A percentile compares a stretch with the other conserved stretches of the same genome.
Evolutionary conservation across 2,113 vertebrate species (phyloP).

Genomic region (Dipodomys ordii): DNA sequence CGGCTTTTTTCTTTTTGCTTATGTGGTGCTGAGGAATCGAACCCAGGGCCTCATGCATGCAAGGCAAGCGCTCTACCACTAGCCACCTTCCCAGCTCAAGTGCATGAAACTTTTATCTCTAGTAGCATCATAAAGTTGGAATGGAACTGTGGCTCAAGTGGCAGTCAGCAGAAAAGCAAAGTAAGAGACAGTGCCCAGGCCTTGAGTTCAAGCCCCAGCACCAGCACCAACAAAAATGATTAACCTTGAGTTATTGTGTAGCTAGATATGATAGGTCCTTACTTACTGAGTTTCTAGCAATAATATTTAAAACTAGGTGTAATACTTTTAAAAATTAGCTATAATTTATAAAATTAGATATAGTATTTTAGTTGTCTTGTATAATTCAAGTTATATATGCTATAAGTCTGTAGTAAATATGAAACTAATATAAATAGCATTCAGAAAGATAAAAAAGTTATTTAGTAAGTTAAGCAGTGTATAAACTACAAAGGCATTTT

Average conservation of each 20-base stretch:
- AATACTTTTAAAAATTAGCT: background rate
- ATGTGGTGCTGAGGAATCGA: too few species aligned
- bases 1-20: too few species aligned
- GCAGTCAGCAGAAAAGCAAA: too few species aligned
- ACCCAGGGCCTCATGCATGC: too few species aligned
- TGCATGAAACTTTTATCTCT: too few species aligned
- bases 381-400: conserved; percentile 7
- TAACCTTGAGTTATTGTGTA: conserved; percentile 20
- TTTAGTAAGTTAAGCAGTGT: conserved; percentile 31
- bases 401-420: conserved; percentile 49
- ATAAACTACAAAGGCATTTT: conserved; percentile 31
- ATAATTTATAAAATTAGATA: conserved; percentile 43
- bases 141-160: too few species aligned
- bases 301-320: conserved; percentile 21
- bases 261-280: background rate
- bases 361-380: background rate
- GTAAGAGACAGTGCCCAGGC: too few species aligned
- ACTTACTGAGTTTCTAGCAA: conserved; percentile 16
- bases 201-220: too few species aligned
- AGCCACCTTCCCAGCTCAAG: too few species aligned
- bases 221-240: background rate
- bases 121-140: too few species aligned
- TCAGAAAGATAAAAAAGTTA: conserved; percentile 28
- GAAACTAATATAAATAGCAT: conserved; percentile 24
- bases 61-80: too few species aligned